A percentile compares a stretch with the other conserved stretches of the same genome.
phyloP scores from a whole-genome alignment of 1,140 invertebrate genomes.

The Propsilocerus akamusi region DNA sequence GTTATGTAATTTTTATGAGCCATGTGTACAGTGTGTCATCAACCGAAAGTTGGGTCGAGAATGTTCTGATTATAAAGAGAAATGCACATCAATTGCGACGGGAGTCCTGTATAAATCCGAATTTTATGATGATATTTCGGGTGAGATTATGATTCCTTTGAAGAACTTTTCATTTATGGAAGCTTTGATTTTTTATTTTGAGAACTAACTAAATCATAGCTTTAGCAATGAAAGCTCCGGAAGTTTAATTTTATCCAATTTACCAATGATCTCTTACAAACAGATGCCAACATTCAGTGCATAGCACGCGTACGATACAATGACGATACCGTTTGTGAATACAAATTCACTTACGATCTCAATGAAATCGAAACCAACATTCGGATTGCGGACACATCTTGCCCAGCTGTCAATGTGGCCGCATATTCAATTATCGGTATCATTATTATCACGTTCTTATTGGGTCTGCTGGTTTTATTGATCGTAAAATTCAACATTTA shows the following conservation, averaged over 20 bases:
- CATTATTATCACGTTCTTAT: conserved; percentile 23
- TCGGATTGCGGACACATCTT: conserved; percentile 22
- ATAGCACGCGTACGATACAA: conserved; percentile 13
- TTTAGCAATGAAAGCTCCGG: too few relatives aligned
- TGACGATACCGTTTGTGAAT: conserved; percentile 26
- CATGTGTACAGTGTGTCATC: conserved; percentile 15
- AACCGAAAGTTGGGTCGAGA: background rate
- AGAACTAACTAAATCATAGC: too few relatives aligned
- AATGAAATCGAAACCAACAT: conserved; percentile 18
- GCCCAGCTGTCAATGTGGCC: conserved; percentile 17
- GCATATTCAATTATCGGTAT: conserved; percentile 17
- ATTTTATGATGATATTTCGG: background rate
- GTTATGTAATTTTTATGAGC: conserved; percentile 19
- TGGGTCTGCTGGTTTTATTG: conserved; percentile 25
- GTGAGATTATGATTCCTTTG: too few relatives aligned
- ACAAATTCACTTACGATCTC: conserved; percentile 27
- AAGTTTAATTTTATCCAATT: too few relatives aligned
- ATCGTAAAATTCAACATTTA: conserved; percentile 24
- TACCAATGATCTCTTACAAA: background rate
- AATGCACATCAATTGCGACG: conserved; percentile 3
- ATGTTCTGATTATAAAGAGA: background rate
- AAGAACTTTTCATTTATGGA: too few relatives aligned
- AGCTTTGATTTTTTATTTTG: too few relatives aligned
- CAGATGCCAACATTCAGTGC: background rate
- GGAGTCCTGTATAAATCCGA: conserved; percentile 6